These are phyloP conservation scores for Sycophila sp. DNA, from an alignment of 1,140 invertebrate species.

Conservation along the genomic window DNA sequence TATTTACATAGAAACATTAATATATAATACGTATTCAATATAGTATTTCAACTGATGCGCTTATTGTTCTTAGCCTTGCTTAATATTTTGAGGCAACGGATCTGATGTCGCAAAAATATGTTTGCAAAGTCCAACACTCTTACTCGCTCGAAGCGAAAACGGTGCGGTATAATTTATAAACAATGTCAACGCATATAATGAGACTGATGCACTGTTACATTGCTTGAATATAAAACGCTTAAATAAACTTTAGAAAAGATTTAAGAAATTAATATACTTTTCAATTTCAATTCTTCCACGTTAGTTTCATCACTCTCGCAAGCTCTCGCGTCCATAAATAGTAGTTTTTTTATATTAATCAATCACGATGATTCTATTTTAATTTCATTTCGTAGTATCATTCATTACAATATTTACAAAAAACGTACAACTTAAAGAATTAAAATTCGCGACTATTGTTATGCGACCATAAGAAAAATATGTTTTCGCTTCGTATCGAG, in stretches of 20 bases:
- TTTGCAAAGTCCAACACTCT: not conserved
- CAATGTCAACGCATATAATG: constrained; percentile 11
- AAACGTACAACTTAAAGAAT: constrained; percentile 55
- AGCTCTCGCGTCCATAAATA: constrained; percentile 46
- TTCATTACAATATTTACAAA: constrained; percentile 63
- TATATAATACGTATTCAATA: constrained; percentile 58
- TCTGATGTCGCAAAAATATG: not conserved
- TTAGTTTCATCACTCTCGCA: constrained; percentile 17
- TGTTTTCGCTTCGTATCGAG: constrained; percentile 26
- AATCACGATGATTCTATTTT: constrained; percentile 45
- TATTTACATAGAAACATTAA: constrained; percentile 64
- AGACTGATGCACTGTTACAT: constrained; percentile 15
- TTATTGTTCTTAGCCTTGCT: constrained; percentile 25
- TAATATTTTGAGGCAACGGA: constrained; percentile 22
- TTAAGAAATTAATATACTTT: constrained; percentile 28
- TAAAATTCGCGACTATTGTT: constrained; percentile 17
- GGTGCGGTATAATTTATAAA: not conserved
- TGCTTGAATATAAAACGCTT: constrained; percentile 24
- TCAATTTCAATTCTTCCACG: constrained; percentile 14
- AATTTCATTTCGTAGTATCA: constrained; percentile 47
- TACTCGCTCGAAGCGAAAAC: constrained; percentile 5
- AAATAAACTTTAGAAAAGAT: constrained; percentile 29
- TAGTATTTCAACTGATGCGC: constrained; percentile 59
- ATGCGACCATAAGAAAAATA: constrained; percentile 43
- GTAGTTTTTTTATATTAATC: constrained; percentile 49